Conservation (phyloP, 1,140 invertebrate species). For the Musca vetustissima region DNA sequence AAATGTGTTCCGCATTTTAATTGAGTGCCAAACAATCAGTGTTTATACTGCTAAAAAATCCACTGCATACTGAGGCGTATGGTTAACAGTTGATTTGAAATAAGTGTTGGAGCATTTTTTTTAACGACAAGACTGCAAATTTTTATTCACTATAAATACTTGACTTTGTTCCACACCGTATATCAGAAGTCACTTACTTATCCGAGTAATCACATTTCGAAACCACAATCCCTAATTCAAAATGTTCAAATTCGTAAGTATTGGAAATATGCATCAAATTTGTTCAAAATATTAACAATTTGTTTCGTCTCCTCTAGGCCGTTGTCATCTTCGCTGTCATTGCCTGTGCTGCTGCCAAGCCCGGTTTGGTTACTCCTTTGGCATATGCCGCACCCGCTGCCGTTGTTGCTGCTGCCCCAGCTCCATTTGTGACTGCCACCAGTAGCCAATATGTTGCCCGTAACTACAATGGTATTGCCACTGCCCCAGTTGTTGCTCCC, state of each 20-base stretch:
- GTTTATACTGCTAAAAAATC: too few species aligned
- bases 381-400: constrained; percentile 38
- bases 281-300: constrained; percentile 2
- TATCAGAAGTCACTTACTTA: neutral
- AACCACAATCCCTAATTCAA: constrained; percentile 23
- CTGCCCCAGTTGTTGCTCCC: constrained; percentile 32
- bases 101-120: too few species aligned
- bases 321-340: constrained; percentile 48
- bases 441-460: constrained; percentile 52
- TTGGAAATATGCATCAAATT: neutral
- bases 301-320: constrained; percentile 9
- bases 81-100: too few species aligned
- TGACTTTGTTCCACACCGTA: neutral
- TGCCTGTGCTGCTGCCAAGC: constrained; percentile 53
- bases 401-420: constrained; percentile 37
- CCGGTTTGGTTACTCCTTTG: constrained; percentile 44
- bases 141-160: neutral
- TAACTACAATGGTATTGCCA: constrained; percentile 44
- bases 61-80: too few species aligned
- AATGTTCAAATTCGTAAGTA: constrained; percentile 53
- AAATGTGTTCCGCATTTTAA: too few species aligned
- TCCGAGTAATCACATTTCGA: neutral
- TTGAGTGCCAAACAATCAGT: too few species aligned
- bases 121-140: neutral
- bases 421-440: constrained; percentile 44